Base-by-base conservation (phyloP, 1,140 invertebrate genomes). In the Drosophila watanabei region DNA sequence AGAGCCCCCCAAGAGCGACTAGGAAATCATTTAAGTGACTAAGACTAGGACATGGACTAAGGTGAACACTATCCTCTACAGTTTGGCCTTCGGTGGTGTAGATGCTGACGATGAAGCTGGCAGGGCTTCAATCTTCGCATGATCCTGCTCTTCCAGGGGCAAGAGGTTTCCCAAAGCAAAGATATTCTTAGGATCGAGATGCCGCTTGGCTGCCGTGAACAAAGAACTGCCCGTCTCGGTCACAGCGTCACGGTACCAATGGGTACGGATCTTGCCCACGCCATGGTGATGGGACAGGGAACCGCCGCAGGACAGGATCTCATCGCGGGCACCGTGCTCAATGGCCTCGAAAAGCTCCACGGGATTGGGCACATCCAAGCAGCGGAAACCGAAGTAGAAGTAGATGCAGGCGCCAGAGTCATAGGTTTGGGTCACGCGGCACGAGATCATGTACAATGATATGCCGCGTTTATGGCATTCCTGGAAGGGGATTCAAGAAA, bases 271-370 rank as follows among this genome's bases (percentile, higher is more conserved):
- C 94, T 99, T 99, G 1, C 99, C 99, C 24, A 99, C 96, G 45
- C 98, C 98, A 93, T 99, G 98, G 94, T 99, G 98, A 94, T 99
- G 98, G 1, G 98, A 99, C 72, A 99, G 95, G 70, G 97, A 98
- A 45, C 98, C 98, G 14, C 97, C 98, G 92, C 94, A 95, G 3
- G 97, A 96, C 14, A 99, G 94, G 68, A 99, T 99, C 94, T 99
- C 98, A 78, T 99, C 96, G 45, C 99, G 94, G 0, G 98, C 98
- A 54, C 95, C 95, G 24, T 95, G 94, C 94, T 99, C 96, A 32
- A 98, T 96, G 45, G 96, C 93, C 83, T 99, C 97, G 93, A 98
- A 99, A 0, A 96, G 94, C n/a, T 95, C 93, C 3, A 99, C 95
- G 0, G 98, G 97, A 93, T 98, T 95, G 20, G 93, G 76, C 16